Base-by-base conservation (phyloP, 2,797 vertebrate species). In the Odontamblyopus rebecca region DNA sequence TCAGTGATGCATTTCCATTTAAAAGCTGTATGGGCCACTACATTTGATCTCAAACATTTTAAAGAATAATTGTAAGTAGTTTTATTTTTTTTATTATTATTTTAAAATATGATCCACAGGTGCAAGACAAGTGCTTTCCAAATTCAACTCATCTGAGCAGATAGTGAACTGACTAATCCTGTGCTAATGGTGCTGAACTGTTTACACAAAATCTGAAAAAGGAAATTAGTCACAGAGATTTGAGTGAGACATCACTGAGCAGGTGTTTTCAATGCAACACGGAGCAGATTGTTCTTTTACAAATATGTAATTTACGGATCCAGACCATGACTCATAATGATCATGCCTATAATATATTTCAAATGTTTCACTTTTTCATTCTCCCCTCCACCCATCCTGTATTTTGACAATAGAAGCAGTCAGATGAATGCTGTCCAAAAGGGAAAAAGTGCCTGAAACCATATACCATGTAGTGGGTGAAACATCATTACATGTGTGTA, bases 1-100 rank as follows among this genome's bases (percentile, higher is more conserved):
- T 80, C 90, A 19, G 89, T 3, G 81, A 87, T 86, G 90, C 77
- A 87, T 88, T 90, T 83, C 80, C 74, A 72, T 82, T 83, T 82
- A 68, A 57, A 32, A 80, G 81, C 79, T 75, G 74, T 75, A 61
- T 19, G 11, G 12, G 23, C 7, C 67, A 62, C 66, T 70, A 63
- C 50, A 16, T 29, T 78, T 69, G 71, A 80, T 82, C 88, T 89
- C 89, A 8, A 23, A 54, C 53, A 7, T 53, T 53, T 48, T 15
- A 48, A 48, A 48, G 44, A 48, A 48, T 48, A 48, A 48, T 16
- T 13, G 41, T 2, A 44, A 44, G 41, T 15, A 13, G 41, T 44
- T 16, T 15, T 48, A 48, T 38, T 38, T 7, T 23, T 23, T 23
- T 23, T 23, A 23, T 23, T 23, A 35, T 35, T 35, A 7, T 35